Conservation (phyloP, 2,797 vertebrate species). For the Tympanoctomys barrerae region DNA sequence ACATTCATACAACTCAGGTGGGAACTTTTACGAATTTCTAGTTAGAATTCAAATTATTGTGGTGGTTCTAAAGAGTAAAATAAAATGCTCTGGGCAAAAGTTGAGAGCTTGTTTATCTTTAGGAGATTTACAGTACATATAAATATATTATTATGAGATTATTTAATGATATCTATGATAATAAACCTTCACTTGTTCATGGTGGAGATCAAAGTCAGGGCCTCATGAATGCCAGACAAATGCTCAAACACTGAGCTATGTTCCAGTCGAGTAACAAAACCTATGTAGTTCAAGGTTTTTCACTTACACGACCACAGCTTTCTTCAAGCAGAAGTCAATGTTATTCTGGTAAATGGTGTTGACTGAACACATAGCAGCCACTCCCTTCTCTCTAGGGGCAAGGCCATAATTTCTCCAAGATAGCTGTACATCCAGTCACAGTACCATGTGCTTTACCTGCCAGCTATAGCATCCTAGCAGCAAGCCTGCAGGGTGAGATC, state of each 20-base stretch:
- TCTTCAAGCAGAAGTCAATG: background rate
- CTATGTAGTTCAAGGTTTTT: slow-evolving; percentile 3
- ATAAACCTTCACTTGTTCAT: background rate
- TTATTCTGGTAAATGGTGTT: background rate
- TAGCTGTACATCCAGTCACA: background rate
- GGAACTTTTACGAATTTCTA: slow-evolving; percentile 39
- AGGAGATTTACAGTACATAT: background rate
- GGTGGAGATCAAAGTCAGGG: background rate
- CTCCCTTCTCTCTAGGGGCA: background rate
- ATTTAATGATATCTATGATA: background rate
- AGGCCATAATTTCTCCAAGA: background rate
- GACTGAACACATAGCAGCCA: background rate
- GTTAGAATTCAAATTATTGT: background rate
- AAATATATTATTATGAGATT: background rate
- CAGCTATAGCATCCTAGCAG: too few species aligned
- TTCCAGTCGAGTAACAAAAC: background rate
- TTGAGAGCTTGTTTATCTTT: background rate
- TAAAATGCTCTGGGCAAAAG: slow-evolving; percentile 1
- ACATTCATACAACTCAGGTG: slow-evolving; percentile 6
- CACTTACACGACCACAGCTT: background rate
- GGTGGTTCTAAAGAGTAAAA: background rate
- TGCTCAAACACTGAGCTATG: background rate
- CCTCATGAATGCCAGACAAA: background rate
- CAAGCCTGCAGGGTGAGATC: background rate
- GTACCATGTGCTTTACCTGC: background rate